Base-by-base conservation (phyloP, 2,888 invertebrate species). In the Polyommatus iphigenia region DNA sequence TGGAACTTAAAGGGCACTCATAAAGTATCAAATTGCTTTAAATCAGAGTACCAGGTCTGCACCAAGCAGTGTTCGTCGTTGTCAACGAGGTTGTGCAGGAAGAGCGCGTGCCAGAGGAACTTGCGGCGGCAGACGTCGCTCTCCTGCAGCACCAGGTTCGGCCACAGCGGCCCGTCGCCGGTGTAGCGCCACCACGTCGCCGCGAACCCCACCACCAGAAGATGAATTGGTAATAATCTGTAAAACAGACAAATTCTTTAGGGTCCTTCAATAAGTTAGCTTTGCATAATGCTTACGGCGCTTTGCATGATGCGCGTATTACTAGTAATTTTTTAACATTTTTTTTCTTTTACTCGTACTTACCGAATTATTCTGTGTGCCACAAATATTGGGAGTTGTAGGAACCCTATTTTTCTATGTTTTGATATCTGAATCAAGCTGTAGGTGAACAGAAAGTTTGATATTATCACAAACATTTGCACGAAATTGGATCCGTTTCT, bases 21-120 rank as follows among this genome's bases (percentile, higher is more conserved):
- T 36, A 7, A 7, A 36, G 36, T 7, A 36, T 36, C 36, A 5
- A 54, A 54, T 54, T 1, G 54, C 18, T 54, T 54, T 54, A 4
- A 13, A 32, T 2, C n/a, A 81, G 86, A 87, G 72, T 57, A 83
- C 85, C 85, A 85, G 67, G 81, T 83, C 62, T 83, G 83, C 77
- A 83, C 10, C 10, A 83, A 80, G 67, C 84, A 84, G 15, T 79
- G 80, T 1, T 82, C 81, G 18, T 83, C 81, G 4, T 80, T 79
- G 18, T 24, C 75, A 15, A 82, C 76, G 18, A 83, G 77, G 81
- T 85, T 85, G 71, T 85, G 82, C 7, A 83, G 6, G 80, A 81
- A 85, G 32, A 85, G 81, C 1, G 80, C 79, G 18, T 85, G 83
- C 1, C 82, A 77, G 83, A 84, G 84, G 81, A 83, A 84, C 78